Conservation (phyloP, 2,888 invertebrate species). For the Sarcophaga caerulescens region DNA sequence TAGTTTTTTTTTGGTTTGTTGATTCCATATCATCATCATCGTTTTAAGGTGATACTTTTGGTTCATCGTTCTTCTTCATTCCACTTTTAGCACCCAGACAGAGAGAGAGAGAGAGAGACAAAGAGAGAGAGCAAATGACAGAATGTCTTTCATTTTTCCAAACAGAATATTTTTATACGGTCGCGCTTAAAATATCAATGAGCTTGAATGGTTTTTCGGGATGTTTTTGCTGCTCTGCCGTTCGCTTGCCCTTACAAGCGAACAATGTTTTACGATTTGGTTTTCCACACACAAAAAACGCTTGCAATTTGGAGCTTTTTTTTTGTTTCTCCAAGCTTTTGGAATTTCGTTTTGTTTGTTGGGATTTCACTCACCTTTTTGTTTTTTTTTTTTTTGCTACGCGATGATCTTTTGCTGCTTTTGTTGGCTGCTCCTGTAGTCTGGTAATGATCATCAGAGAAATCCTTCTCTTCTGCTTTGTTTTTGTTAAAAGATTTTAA, state of each 20-base stretch:
- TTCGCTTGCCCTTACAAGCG: conserved; percentile 8
- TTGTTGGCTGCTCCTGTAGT: neutral
- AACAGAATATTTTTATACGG: conserved; percentile 82
- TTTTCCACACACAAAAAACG: conserved; percentile 61
- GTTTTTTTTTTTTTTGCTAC: conserved; percentile 46
- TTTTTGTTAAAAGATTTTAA: neutral
- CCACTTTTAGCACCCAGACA: conserved; percentile 38
- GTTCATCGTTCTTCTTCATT: conserved; percentile 60
- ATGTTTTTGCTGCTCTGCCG: conserved; percentile 43
- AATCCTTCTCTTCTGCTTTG: conserved; percentile 19
- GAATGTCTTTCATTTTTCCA: conserved; percentile 71
- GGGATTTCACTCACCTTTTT: conserved; percentile 40
- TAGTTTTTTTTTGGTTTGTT: conserved; percentile 13
- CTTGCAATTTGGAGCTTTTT: conserved; percentile 59
- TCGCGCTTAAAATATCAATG: conserved; percentile 82
- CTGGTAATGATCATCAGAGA: conserved; percentile 53
- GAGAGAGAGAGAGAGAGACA: no score
- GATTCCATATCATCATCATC: conserved; percentile 57
- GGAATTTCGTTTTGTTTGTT: conserved; percentile 68
- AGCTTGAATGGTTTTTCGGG: conserved; percentile 73
- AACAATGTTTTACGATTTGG: conserved; percentile 51
- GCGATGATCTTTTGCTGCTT: conserved; percentile 37
- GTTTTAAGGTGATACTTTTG: conserved; percentile 67
- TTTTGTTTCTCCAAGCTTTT: conserved; percentile 45
- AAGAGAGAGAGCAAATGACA: conserved; percentile 49